Percentiles rank a stretch among this genome's conserved stretches.
phyloP scores from a whole-genome alignment of 1,140 invertebrate genomes.

The Zaprionus gabonicus region DNA sequence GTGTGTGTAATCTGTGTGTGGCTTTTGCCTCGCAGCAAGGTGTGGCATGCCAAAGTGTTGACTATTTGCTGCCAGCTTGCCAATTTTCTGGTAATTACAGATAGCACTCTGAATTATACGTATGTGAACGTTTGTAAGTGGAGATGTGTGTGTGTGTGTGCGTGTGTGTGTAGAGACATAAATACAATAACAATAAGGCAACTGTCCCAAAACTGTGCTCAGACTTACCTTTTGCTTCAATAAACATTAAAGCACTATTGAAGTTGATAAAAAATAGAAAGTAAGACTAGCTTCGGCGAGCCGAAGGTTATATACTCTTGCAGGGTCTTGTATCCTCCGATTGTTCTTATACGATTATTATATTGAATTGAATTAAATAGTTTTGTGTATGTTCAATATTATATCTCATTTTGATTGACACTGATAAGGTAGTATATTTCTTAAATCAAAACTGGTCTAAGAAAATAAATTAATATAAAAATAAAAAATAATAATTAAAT shows the following conservation, averaged over 20 bases:
- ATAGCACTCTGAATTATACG: slow-evolving; percentile 24
- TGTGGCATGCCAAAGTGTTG: slow-evolving; percentile 21
- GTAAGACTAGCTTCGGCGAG: too few species aligned
- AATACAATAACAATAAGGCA: neutral
- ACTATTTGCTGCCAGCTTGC: slow-evolving; percentile 37
- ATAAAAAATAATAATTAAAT: too few species aligned
- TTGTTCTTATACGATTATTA: too few species aligned
- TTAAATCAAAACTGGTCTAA: too few species aligned
- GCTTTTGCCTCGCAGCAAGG: slow-evolving; percentile 1
- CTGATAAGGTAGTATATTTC: too few species aligned
- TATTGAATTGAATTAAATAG: too few species aligned
- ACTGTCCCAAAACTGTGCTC: neutral
- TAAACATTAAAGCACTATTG: neutral
- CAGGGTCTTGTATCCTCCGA: too few species aligned
- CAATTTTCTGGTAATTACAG: slow-evolving; percentile 79
- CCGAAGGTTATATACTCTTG: too few species aligned
- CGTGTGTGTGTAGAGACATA: neutral
- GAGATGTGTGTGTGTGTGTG: neutral
- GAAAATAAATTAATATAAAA: too few species aligned
- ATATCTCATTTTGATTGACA: too few species aligned
- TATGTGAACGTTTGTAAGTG: neutral
- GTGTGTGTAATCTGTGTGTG: slow-evolving; percentile 36
- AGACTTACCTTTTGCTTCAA: neutral
- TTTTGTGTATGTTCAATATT: too few species aligned
- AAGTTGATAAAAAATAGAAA: neutral